Evolutionary conservation across 64 coral and sea anemone genomes (phyloP), one percentile per base, ranked within the genome.

Genomic region (Porites australiensis): DNA sequence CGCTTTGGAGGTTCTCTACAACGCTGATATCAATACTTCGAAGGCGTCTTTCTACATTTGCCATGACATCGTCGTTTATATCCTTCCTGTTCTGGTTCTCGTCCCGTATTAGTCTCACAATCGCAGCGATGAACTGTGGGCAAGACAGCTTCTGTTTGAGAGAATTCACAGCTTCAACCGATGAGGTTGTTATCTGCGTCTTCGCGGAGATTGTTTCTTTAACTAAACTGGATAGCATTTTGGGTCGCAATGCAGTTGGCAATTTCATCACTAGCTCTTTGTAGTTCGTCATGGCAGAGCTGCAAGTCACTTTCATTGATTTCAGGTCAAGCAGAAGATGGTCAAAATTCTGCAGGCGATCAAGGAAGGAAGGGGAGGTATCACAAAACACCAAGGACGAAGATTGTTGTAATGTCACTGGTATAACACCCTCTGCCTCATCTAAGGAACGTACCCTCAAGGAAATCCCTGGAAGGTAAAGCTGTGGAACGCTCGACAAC

Each of bases 361-460:
- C 45, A 2, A 60, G 77, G 44, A 88, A 16, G 46, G 44, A 0
- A 12, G 70, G 68, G 4, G 86, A 73, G 12, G 45, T 64, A 72
- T 94, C 78, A 89, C 83, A 67, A 68, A 79, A 94, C 20, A 94
- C 62, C 70, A 94, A 27, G 4, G 89, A 46, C 6, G 76, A 49
- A 55, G 92, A 94, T n/a, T 58, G 16, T 9, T 77, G 52, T 47
- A 94, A 72, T 19, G 47, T 64, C 21, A 88, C 58, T 16, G 64
- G 44, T 4, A 19, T 54, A 19, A 64, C 46, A 45, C 8, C 18
- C 3, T 3, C 13, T 8, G 4, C 74, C 4, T 37, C 44, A 5
- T 64, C 44, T 27, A 21, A 53, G 3, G n/a, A 16, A 9, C 58
- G 21, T 46, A n/a, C n/a, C n/a, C 2, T 50, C 0, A 1, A 23